Conservation (phyloP, 2,888 invertebrate genomes). For the Bursaphelenchus okinawaensis region DNA sequence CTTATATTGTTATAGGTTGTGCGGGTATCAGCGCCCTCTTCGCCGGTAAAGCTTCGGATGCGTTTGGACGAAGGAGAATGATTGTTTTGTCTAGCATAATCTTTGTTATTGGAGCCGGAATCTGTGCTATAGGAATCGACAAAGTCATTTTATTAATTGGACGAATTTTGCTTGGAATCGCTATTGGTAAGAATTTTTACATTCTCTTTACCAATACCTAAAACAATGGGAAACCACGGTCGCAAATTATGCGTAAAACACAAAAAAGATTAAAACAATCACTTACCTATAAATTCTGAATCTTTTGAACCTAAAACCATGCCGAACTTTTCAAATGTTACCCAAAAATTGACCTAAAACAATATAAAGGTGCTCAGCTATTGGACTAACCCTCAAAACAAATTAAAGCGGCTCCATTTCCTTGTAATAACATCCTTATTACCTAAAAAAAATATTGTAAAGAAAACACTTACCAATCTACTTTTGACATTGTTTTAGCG, state of each 20-base stretch:
- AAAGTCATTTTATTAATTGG: slow-evolving; percentile 23
- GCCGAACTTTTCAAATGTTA: too few relatives aligned
- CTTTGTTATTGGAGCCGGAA: slow-evolving; percentile 62
- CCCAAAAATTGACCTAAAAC: too few relatives aligned
- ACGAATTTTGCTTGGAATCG: slow-evolving; percentile 29
- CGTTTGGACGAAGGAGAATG: slow-evolving; percentile 62
- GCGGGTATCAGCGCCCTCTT: slow-evolving; percentile 27
- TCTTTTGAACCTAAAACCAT: too few relatives aligned
- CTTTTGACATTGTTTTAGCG: too few relatives aligned
- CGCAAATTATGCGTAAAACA: not conserved
- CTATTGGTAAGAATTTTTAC: slow-evolving; percentile 29
- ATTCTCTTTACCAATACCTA: not conserved
- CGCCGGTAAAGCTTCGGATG: slow-evolving; percentile 61
- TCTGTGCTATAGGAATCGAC: slow-evolving; percentile 52
- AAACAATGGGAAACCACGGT: not conserved
- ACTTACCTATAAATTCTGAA: too few relatives aligned
- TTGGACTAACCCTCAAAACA: too few relatives aligned
- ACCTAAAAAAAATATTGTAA: too few relatives aligned
- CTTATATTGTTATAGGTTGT: too few relatives aligned
- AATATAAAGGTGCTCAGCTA: too few relatives aligned
- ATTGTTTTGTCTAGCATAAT: slow-evolving; percentile 61
- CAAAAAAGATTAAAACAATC: not conserved
- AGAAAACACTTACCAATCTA: too few relatives aligned
- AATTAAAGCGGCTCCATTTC: too few relatives aligned
- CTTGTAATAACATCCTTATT: too few relatives aligned